These are phyloP conservation scores for Buathra laborator DNA, from an alignment of 2,888 invertebrate genomes.

Conservation along the genomic window DNA sequence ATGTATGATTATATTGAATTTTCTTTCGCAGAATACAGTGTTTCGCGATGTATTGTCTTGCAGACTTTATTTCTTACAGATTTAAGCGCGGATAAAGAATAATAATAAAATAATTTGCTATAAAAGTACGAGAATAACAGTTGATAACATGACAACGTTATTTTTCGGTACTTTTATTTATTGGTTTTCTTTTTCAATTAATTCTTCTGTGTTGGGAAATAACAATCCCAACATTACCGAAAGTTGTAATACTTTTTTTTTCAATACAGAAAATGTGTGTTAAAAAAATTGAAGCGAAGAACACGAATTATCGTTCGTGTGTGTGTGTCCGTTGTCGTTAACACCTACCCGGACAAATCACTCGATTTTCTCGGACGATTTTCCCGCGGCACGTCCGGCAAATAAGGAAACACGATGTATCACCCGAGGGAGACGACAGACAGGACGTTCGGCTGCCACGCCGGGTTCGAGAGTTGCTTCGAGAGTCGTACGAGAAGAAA, in stretches of 20 bases:
- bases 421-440: constrained; percentile 83
- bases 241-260: background rate
- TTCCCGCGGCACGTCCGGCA: constrained; percentile 84
- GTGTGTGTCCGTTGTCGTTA: constrained; percentile 77
- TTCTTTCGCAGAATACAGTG: too few species aligned
- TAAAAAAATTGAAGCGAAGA: constrained; percentile 30
- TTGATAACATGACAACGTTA: too few species aligned
- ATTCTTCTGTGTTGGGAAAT: too few species aligned
- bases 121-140: too few species aligned
- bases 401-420: constrained; percentile 85
- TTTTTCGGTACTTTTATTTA: too few species aligned
- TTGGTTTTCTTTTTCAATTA: too few species aligned
- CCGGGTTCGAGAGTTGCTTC: constrained; percentile 32
- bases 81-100: too few species aligned
- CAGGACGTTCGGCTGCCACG: constrained; percentile 35
- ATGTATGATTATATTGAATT: too few species aligned
- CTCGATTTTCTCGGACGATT: constrained; percentile 85
- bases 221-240: too few species aligned
- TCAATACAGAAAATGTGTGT: constrained; percentile 19
- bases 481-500: background rate
- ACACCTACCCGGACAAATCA: constrained; percentile 85
- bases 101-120: too few species aligned
- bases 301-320: constrained; percentile 38
- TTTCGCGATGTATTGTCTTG: too few species aligned
- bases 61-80: too few species aligned